phyloP scores from a whole-genome alignment of 2,113 vertebrate species.

The Saguinus midas region DNA sequence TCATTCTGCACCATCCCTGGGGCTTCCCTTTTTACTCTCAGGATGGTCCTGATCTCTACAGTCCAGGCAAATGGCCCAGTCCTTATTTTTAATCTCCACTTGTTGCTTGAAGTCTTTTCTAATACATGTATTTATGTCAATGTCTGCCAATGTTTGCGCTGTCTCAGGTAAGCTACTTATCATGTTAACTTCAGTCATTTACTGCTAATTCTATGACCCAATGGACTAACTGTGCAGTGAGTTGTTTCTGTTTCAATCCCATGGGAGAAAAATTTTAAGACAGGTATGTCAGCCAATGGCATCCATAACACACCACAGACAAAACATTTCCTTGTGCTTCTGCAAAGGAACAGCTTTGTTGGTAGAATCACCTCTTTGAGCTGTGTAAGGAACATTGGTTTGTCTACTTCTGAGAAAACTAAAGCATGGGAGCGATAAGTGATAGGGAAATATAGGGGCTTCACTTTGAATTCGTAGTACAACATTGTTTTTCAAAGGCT shows the following conservation, averaged over 20 bases:
- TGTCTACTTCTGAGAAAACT: background rate
- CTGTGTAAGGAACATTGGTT: background rate
- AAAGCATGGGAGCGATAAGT: slow-evolving; percentile 18
- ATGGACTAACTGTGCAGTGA: background rate
- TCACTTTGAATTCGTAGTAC: slow-evolving; percentile 57
- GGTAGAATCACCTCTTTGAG: background rate
- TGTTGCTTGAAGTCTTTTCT: background rate
- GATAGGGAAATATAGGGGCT: background rate
- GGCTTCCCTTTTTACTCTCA: background rate
- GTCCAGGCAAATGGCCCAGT: background rate
- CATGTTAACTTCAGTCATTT: background rate
- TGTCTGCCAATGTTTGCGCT: background rate
- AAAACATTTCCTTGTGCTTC: background rate
- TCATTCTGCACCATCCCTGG: background rate
- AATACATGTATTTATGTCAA: background rate
- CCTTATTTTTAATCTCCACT: background rate
- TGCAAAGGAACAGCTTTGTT: background rate
- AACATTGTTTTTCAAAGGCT: slow-evolving; percentile 45
- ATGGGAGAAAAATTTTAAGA: background rate
- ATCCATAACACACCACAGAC: background rate
- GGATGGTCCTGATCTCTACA: background rate
- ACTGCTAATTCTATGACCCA: background rate
- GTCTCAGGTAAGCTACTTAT: background rate
- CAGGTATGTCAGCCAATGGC: background rate
- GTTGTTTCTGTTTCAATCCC: background rate